Percentiles rank a stretch among this genome's conserved stretches.
These are phyloP conservation scores for Malthinus seriepunctatus DNA, from an alignment of 2,888 invertebrate species.

Conservation along the genomic window DNA sequence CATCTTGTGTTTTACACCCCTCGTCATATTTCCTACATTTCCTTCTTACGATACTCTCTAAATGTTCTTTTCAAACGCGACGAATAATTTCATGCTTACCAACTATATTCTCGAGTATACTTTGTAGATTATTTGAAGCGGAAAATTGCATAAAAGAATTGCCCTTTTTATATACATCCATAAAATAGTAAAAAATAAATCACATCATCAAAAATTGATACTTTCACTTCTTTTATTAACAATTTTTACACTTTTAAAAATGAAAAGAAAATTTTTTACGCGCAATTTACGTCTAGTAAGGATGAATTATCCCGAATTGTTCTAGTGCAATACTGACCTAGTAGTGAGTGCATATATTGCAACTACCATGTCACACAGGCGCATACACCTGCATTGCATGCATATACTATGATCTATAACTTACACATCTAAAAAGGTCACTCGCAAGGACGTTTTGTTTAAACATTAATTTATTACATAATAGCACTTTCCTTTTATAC, in stretches of 20 bases:
- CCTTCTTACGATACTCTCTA: neutral
- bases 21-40: neutral
- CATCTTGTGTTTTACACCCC: slow-evolving; percentile 16
- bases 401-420: no score
- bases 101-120: slow-evolving; percentile 6
- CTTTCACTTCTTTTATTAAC: neutral
- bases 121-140: neutral
- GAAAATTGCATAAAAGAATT: slow-evolving; percentile 4
- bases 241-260: no score
- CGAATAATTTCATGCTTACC: slow-evolving; percentile 20
- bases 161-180: neutral
- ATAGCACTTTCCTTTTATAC: no score
- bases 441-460: no score
- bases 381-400: slow-evolving; percentile 6
- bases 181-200: neutral
- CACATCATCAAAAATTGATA: slow-evolving; percentile 2
- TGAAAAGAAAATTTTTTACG: neutral
- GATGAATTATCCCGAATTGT: slow-evolving; percentile 1
- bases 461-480: no score
- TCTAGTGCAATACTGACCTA: slow-evolving; percentile 2
- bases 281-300: neutral
- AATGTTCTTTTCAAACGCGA: slow-evolving; percentile 10
- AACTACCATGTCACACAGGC: slow-evolving; percentile 1
- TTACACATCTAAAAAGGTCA: no score
- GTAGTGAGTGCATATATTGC: neutral